Base-by-base conservation (phyloP, 2,113 vertebrate species). In the Etia nguti region DNA sequence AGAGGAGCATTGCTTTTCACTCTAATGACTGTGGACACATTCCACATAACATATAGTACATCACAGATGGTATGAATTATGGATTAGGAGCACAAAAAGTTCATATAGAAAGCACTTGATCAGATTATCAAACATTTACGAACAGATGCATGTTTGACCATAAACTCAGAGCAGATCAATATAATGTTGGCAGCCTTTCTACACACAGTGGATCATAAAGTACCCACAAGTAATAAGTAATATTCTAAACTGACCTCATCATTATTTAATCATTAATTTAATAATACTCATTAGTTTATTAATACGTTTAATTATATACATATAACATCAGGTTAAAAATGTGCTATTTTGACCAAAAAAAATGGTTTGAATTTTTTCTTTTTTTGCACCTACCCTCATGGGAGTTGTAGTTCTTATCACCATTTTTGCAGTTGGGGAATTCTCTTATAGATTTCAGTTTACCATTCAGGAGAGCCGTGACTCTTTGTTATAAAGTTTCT, bases 101-200 rank as follows among this genome's bases (percentile, higher is more conserved):
- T 92, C 24, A 10, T 92, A 90, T 79, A 91, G 48, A 68, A 85
- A 88, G 82, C 57, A 79, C 80, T 79, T 93, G 90, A 92, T 92
- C 79, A 82, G 77, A 90, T 89, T 92, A 92, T 94, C 60, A 94
- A 94, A 93, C 91, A 85, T 93, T 92, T 91, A 90, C 83, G 12
- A 83, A 31, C 36, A 50, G 70, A 77, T 77, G 10, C 16, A 31
- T 50, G 43, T 50, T 77, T n/a, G 26, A 52, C 70, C 70, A 77
- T 8, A 50, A 77, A 52, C 26, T 77, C 46, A n/a, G 18, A 77
- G 10, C 73, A 52, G 26, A 6, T 26, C 26, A 77, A 50, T 52
- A n/a, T 34, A 77, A 31, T 31, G 18, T 52, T 77, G 26, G 46
- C 18, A 52, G 46, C 26, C 26, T 52, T 77, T 75, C 24, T 75